Evolutionary conservation across 2,888 invertebrate species (phyloP).

Genomic region (Brachynemurus nebulosus): DNA sequence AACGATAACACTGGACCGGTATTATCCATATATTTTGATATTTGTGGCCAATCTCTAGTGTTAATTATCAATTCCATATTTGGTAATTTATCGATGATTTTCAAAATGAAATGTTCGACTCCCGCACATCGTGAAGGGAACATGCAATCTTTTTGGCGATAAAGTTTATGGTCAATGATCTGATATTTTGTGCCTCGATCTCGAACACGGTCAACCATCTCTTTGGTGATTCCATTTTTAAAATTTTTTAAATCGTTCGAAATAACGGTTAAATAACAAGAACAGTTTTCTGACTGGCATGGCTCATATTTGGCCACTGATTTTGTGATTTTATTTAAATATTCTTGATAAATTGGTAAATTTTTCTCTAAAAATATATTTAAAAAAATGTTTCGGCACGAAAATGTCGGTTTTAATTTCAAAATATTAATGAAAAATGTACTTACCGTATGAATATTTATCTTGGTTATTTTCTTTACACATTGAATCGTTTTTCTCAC

Average conservation of each 20-base stretch:
- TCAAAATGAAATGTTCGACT: conserved; percentile 73
- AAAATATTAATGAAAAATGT: no score
- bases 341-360: neutral
- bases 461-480: no score
- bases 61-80: conserved; percentile 81
- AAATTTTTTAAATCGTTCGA: conserved; percentile 55
- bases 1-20: conserved; percentile 86
- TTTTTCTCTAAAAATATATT: neutral
- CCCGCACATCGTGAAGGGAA: conserved; percentile 88
- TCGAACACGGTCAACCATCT: conserved; percentile 44
- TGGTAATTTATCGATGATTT: conserved; percentile 52
- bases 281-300: conserved; percentile 36
- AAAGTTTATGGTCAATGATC: conserved; percentile 66
- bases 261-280: conserved; percentile 50
- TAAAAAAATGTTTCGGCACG: neutral
- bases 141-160: conserved; percentile 72
- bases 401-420: no score
- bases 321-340: no score
- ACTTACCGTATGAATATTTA: no score
- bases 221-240: conserved; percentile 52
- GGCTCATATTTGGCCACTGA: no score
- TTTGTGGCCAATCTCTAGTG: conserved; percentile 87
- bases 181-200: conserved; percentile 65
- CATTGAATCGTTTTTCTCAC: no score
- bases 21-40: conserved; percentile 44